These are phyloP conservation scores for Dryomyza anilis DNA, from an alignment of 2,888 invertebrate species.

Conservation along the genomic window DNA sequence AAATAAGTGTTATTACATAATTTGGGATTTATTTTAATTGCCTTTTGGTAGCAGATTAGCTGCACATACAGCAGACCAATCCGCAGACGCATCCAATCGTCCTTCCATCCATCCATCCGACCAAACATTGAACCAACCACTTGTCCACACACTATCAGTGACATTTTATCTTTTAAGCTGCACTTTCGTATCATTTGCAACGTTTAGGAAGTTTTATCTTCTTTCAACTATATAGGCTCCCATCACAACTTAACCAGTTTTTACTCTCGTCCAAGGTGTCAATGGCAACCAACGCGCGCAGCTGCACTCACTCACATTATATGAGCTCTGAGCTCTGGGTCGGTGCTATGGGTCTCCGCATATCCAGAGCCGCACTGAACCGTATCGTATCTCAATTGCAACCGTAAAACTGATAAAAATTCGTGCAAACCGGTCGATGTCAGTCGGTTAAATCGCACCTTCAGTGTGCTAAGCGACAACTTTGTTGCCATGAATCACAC, in stretches of 20 bases:
- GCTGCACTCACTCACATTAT: neutral
- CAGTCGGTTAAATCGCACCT: neutral
- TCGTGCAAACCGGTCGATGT: conserved; percentile 5
- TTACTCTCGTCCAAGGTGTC: conserved; percentile 8
- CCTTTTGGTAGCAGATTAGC: too few relatives aligned
- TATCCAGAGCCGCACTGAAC: conserved; percentile 24
- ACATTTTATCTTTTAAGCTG: conserved; percentile 39
- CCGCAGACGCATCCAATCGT: conserved; percentile 27
- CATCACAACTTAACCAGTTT: conserved; percentile 11
- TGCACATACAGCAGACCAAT: too few relatives aligned
- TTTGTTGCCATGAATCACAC: neutral
- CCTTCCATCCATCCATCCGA: too few relatives aligned
- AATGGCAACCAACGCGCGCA: neutral
- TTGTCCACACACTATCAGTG: conserved; percentile 36
- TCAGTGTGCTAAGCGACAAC: neutral
- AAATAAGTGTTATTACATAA: conserved; percentile 6
- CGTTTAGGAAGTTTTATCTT: conserved; percentile 31
- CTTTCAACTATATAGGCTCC: neutral
- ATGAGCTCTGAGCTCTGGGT: neutral
- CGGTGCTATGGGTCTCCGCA: conserved; percentile 17
- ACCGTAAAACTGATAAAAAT: conserved; percentile 40
- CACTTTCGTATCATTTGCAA: conserved; percentile 28
- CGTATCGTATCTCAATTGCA: conserved; percentile 38
- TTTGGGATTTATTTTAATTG: conserved; percentile 9
- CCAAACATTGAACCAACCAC: too few relatives aligned